These are phyloP conservation scores for Macrophya alboannulata DNA, from an alignment of 2,888 invertebrate species.

Conservation along the genomic window DNA sequence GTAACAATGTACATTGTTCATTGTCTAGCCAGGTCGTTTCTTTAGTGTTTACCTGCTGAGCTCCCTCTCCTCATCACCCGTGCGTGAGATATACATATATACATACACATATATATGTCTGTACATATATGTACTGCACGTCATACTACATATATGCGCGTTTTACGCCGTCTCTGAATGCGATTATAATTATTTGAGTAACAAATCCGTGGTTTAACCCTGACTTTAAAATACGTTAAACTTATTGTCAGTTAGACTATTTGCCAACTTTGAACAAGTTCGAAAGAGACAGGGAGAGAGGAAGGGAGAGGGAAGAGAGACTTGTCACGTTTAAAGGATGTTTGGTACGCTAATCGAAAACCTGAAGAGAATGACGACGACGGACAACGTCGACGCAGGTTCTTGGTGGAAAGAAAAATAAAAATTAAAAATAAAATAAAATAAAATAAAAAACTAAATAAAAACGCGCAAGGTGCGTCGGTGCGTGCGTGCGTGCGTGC, in stretches of 20 bases:
- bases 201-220: not conserved
- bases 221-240: constrained; percentile 2
- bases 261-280: not conserved
- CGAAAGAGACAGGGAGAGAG: not conserved
- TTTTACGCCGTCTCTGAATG: constrained; percentile 33
- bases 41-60: constrained; percentile 68
- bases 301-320: not conserved
- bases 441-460: not conserved
- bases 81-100: constrained; percentile 30
- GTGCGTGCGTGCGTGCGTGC: constrained; percentile 45
- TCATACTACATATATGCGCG: not conserved
- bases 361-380: not conserved
- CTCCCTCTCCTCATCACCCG: constrained; percentile 59
- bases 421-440: not conserved
- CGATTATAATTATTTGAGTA: constrained; percentile 18
- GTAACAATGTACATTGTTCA: constrained; percentile 81
- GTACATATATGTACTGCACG: not conserved
- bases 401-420: constrained; percentile 5
- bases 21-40: constrained; percentile 73
- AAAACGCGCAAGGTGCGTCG: constrained; percentile 39
- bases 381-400: not conserved
- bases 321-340: constrained; percentile 4
- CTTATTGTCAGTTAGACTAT: not conserved
- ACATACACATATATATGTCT: not conserved
- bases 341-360: constrained; percentile 16